A percentile compares a stretch with the other conserved stretches of the same genome.
These are phyloP conservation scores for Dinomys branickii DNA, from an alignment of 2,113 vertebrate genomes.

Conservation along the genomic window DNA sequence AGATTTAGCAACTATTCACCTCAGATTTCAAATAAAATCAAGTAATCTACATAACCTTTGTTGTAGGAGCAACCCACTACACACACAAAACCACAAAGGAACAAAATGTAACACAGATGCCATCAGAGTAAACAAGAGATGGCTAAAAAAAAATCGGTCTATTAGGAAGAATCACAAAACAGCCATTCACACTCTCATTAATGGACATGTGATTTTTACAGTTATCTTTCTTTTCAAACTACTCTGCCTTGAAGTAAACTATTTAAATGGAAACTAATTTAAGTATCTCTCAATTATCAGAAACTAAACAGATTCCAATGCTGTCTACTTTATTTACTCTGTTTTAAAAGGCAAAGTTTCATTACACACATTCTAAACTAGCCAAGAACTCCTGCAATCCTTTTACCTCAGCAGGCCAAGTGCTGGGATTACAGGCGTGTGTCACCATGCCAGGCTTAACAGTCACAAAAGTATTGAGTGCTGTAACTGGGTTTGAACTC, in stretches of 20 bases:
- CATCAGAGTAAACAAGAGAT: background rate
- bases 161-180: background rate
- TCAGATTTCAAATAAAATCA: background rate
- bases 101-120: background rate
- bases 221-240: background rate
- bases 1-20: background rate
- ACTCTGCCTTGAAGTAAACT: background rate
- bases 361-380: background rate
- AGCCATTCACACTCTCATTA: background rate
- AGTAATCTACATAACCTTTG: background rate
- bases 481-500: background rate
- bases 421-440: background rate
- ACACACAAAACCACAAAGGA: background rate
- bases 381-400: background rate
- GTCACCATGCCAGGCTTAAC: background rate
- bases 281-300: background rate
- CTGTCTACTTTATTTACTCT: background rate
- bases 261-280: background rate
- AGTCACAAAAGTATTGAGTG: background rate
- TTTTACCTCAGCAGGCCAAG: background rate
- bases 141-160: background rate
- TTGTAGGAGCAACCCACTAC: background rate
- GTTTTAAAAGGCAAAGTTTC: background rate
- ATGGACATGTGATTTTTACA: background rate
- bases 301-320: background rate